phyloP scores from a whole-genome alignment of 2,888 invertebrate genomes.

The Oxystoma pomonae region DNA sequence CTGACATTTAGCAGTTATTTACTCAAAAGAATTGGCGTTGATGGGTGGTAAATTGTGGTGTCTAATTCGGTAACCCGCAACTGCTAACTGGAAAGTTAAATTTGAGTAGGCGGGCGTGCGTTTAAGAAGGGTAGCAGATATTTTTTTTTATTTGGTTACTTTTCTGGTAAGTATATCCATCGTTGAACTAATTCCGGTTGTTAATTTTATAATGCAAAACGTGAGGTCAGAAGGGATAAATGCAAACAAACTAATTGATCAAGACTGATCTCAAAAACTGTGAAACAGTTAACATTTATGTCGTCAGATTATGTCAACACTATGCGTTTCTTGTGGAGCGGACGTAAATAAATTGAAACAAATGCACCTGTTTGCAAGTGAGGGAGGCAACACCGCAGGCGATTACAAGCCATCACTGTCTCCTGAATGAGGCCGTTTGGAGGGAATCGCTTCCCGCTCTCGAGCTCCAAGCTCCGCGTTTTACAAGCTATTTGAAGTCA shows the following conservation, averaged over 20 bases:
- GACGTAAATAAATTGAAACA: slow-evolving; percentile 43
- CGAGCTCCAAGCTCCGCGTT: slow-evolving; percentile 48
- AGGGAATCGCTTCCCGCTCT: slow-evolving; percentile 47
- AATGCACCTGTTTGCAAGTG: slow-evolving; percentile 49
- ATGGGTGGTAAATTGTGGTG: neutral
- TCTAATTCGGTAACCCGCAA: neutral
- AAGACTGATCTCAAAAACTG: too few species aligned
- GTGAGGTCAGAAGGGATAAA: too few species aligned
- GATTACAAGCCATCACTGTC: slow-evolving; percentile 51
- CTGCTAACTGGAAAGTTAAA: neutral
- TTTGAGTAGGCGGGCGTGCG: neutral
- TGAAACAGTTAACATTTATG: too few species aligned
- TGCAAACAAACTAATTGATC: too few species aligned
- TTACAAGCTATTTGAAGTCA: slow-evolving; percentile 55
- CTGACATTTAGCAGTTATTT: neutral
- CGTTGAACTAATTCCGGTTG: too few species aligned
- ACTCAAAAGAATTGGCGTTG: neutral
- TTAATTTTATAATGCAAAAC: too few species aligned
- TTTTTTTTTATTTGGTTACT: too few species aligned
- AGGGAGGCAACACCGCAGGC: slow-evolving; percentile 42
- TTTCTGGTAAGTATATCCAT: too few species aligned
- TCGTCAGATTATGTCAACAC: too few species aligned
- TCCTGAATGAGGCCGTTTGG: slow-evolving; percentile 50
- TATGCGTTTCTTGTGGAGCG: too few species aligned
- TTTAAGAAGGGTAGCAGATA: neutral